Conservation (phyloP, 1,140 invertebrate species). For the Drosophila insularis region DNA sequence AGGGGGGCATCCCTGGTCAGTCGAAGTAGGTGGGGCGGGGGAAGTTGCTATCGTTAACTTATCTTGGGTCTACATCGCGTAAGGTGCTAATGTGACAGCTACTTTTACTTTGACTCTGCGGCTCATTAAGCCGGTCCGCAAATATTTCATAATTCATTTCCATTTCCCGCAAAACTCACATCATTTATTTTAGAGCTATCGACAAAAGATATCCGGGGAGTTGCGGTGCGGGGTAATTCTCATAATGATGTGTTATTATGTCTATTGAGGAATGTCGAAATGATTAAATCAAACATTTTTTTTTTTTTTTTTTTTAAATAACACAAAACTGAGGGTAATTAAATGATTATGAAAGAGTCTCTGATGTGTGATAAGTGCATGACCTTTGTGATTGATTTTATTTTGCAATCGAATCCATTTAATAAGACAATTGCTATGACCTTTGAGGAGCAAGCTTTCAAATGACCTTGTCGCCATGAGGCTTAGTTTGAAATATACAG, state of each 20-base stretch:
- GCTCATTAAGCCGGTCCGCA: slow-evolving; percentile 60
- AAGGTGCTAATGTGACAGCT: slow-evolving; percentile 79
- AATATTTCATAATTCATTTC: slow-evolving; percentile 76
- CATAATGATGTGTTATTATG: slow-evolving; percentile 40
- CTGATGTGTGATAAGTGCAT: slow-evolving; percentile 8
- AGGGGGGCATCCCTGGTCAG: slow-evolving; percentile 17
- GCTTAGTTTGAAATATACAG: no score
- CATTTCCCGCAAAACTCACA: slow-evolving; percentile 29
- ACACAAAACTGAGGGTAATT: slow-evolving; percentile 32
- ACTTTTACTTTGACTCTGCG: slow-evolving; percentile 49
- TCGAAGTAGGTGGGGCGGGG: slow-evolving; percentile 29
- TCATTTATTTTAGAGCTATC: slow-evolving; percentile 55
- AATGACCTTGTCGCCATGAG: no score
- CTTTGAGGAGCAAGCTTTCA: no score
- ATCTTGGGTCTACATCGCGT: slow-evolving; percentile 70
- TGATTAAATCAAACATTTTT: neutral
- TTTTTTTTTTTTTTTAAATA: no score
- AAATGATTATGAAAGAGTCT: slow-evolving; percentile 5
- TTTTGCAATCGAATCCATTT: no score
- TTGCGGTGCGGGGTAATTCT: slow-evolving; percentile 7
- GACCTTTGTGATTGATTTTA: no score
- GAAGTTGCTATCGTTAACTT: slow-evolving; percentile 63
- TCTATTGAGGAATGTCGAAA: slow-evolving; percentile 23
- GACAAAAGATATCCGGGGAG: neutral
- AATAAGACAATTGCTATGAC: no score